phyloP scores from a whole-genome alignment of 2,113 vertebrate genomes.

The Spea bombifrons region DNA sequence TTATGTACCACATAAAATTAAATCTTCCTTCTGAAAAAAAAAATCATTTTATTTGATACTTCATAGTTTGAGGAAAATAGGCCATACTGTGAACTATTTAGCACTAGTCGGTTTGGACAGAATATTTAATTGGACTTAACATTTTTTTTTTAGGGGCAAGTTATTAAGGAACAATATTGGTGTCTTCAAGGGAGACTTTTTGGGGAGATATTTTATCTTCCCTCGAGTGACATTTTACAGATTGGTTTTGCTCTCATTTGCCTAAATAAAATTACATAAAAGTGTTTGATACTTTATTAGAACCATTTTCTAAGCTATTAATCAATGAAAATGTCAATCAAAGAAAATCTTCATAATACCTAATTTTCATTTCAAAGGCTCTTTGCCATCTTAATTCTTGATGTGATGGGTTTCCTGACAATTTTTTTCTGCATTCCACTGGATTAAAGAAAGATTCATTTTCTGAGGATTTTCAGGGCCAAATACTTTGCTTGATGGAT shows the following conservation, averaged over 20 bases:
- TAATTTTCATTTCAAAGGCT: constrained; percentile 44
- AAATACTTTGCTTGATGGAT: constrained; percentile 25
- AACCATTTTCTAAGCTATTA: constrained; percentile 43
- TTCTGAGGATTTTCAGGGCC: constrained; percentile 30
- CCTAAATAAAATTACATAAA: constrained; percentile 19
- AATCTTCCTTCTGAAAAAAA: no score
- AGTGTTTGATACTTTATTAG: constrained; percentile 31
- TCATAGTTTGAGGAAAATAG: no score
- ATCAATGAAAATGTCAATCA: constrained; percentile 38
- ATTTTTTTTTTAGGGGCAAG: no score
- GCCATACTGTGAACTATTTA: no score
- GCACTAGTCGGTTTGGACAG: no score
- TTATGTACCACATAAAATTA: no score
- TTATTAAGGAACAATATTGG: no score
- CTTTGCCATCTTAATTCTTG: constrained; percentile 30
- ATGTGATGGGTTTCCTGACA: constrained; percentile 30
- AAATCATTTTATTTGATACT: no score
- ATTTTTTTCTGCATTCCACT: constrained; percentile 17
- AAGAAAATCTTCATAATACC: constrained; percentile 42
- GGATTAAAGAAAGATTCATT: constrained; percentile 40
- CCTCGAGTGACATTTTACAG: constrained; percentile 8
- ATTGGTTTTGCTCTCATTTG: constrained; percentile 13
- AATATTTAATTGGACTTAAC: no score
- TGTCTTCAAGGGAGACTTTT: background rate
- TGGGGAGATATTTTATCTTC: constrained; percentile 9